Evolutionary conservation across 2,888 invertebrate genomes (phyloP).

Genomic region (Amblyteles armatorius): DNA sequence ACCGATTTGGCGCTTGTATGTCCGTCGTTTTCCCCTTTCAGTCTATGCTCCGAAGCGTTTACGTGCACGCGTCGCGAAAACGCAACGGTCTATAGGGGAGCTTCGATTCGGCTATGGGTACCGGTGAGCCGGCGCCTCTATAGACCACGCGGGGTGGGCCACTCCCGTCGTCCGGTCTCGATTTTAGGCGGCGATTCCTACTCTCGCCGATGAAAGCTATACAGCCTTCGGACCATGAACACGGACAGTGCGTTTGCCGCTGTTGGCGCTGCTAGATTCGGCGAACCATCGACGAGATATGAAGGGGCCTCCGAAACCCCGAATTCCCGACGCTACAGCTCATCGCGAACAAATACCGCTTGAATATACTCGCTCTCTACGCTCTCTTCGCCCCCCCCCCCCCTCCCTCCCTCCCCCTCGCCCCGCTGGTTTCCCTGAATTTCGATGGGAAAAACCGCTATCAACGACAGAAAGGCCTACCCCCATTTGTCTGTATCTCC

Average conservation of each 20-base stretch:
- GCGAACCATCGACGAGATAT: slow-evolving; percentile 34
- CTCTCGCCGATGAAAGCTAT: slow-evolving; percentile 45
- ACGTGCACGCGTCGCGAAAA: slow-evolving; percentile 56
- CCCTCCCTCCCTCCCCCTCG: not conserved
- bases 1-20: slow-evolving; percentile 36
- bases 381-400: not conserved
- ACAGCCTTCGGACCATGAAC: slow-evolving; percentile 7
- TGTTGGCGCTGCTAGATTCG: not conserved
- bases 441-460: slow-evolving; percentile 18
- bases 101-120: not conserved
- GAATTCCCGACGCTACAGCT: slow-evolving; percentile 36
- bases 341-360: slow-evolving; percentile 36
- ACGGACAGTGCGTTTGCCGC: slow-evolving; percentile 4
- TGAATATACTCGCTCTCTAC: slow-evolving; percentile 12
- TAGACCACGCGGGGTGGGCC: slow-evolving; percentile 24
- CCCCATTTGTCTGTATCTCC: slow-evolving; percentile 1
- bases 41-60: slow-evolving; percentile 40
- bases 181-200: slow-evolving; percentile 57
- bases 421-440: not conserved
- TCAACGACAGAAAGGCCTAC: slow-evolving; percentile 17
- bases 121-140: slow-evolving; percentile 14
- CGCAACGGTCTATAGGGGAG: slow-evolving; percentile 42
- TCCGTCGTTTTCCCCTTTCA: slow-evolving; percentile 49
- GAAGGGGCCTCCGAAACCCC: slow-evolving; percentile 37
- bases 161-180: slow-evolving; percentile 39